Percentiles rank a stretch among this genome's conserved stretches.
Evolutionary conservation across 2,797 vertebrate genomes (phyloP).

Genomic region (Salarias fasciatus): DNA sequence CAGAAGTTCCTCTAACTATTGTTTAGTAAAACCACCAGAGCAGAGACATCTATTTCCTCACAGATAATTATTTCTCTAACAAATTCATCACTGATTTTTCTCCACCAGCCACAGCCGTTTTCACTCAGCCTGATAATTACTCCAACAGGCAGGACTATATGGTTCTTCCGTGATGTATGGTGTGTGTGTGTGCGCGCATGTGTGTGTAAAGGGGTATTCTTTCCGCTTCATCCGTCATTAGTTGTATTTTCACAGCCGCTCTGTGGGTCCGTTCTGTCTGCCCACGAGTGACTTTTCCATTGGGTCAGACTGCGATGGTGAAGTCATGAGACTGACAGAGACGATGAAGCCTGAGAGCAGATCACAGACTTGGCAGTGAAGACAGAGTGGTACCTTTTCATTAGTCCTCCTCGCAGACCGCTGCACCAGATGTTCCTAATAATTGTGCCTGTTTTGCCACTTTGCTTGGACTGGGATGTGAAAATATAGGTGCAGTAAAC

Average conservation of each 20-base stretch:
- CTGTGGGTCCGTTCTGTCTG: conserved; percentile 75
- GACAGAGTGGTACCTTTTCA: conserved; percentile 70
- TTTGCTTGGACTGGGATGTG: conserved; percentile 36
- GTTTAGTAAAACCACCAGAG: conserved; percentile 2
- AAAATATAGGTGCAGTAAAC: conserved; percentile 41
- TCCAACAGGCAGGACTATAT: conserved; percentile 31
- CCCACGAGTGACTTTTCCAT: conserved; percentile 82
- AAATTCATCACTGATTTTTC: conserved; percentile 4
- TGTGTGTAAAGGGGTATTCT: conserved; percentile 44
- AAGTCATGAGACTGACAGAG: conserved; percentile 76
- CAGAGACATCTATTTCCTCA: conserved; percentile 1
- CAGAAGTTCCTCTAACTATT: not conserved
- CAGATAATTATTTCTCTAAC: not conserved
- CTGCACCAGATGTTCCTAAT: conserved; percentile 70
- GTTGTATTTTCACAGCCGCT: conserved; percentile 74
- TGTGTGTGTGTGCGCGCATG: conserved; percentile 23
- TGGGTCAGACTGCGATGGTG: conserved; percentile 78
- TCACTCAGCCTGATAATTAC: conserved; percentile 33
- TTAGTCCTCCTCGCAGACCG: conserved; percentile 52
- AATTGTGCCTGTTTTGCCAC: conserved; percentile 33
- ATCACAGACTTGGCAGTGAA: conserved; percentile 36
- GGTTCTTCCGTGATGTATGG: conserved; percentile 32
- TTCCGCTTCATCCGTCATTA: conserved; percentile 64
- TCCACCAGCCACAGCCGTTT: conserved; percentile 13
- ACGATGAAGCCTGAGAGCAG: conserved; percentile 65